Evolutionary conservation across 2,888 invertebrate genomes (phyloP), one percentile per base, ranked within the genome.

Genomic region (Girardia tigrina): DNA sequence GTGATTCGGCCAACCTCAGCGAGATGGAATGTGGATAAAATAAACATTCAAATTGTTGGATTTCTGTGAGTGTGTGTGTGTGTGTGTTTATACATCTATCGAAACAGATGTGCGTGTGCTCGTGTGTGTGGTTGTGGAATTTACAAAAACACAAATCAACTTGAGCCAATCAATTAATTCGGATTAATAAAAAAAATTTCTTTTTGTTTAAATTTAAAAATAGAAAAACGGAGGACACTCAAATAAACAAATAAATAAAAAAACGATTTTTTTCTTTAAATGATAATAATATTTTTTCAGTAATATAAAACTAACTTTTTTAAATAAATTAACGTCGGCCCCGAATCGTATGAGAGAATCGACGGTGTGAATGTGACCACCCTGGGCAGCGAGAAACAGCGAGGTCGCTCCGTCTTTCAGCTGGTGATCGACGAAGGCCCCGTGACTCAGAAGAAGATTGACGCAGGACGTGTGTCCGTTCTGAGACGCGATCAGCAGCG

Each of bases 301-400:
- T n/a, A 28, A 71, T 27, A 71, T 28, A 71, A n/a, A 12, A n/a
- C 27, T 29, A 28, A 74, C 74, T 16, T 74, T 74, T 56, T 69
- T 74, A 28, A 56, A 28, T 26, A 74, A 26, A 42, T 74, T 36
- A 23, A 74, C 56, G 8, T 74, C 26, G 26, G 74, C 74, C 2
- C 26, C 56, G 26, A 26, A 26, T 14, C 56, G 4, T 1, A 74
- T 26, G 14, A 74, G 8, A 26, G 56, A 6, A 23, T 74, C 74
- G 2, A 74, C 74, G 26, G 56, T 69, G 56, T 42, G 27, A 1
- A 74, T 23, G 28, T 74, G 56, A 12, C 74, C 74, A 1, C 56
- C 42, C 26, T 74, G 74, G 6, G 74, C 56, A 4, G 74, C 74
- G 23, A 74, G 74, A 74, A 74, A 74, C 42, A 74, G 56, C 16